Base-by-base conservation (phyloP, 2,113 vertebrate species). In the Takifugu bimaculatus region DNA sequence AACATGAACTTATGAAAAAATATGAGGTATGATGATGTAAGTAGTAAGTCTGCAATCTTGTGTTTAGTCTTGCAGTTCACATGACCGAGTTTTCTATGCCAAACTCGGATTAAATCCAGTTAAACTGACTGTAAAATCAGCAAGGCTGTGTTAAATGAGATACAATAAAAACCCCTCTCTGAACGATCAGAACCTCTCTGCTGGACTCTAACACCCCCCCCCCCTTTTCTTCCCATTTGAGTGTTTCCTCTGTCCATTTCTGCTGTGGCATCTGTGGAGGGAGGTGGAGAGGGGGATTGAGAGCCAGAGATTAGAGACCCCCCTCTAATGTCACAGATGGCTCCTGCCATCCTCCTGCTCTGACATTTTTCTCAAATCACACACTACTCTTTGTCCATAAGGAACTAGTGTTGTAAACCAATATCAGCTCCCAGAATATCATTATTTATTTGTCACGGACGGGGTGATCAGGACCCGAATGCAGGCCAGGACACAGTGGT, bases 241-340 rank as follows among this genome's bases (percentile, higher is more conserved):
- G 50, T 59, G 62, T 62, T 57, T 72, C 54, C 54, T 65, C 57
- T 63, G 63, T 65, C 50, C 45, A 56, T 54, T 50, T 48, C 53
- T 63, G 52, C 58, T 61, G 64, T 35, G 43, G 47, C 0, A 11
- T 50, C 13, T 48, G 45, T n/a, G 45, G 13, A n/a, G 13, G 15
- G 45, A n/a, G 45, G 45, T 47, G 13, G 45, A 4, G 48, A 4
- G 48, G 15, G 48, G 67, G 50, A 7, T 60, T 77, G 63, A 70
- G 71, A 71, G 67, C 61, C 59, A 63, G 45, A 80, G 87, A 87
- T 86, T 86, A 85, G 72, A 78, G 70, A 72, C 72, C 79, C 79
- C 84, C 75, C 73, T 57, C 71, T 60, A 69, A 54, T 58, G 48
- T 44, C 53, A 80, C 85, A 89, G 87, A 86, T 83, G 84, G 82